Percentiles rank a stretch among this genome's conserved stretches.
phyloP scores from a whole-genome alignment of 2,888 invertebrate species.

The Sinhomidia bicolor region DNA sequence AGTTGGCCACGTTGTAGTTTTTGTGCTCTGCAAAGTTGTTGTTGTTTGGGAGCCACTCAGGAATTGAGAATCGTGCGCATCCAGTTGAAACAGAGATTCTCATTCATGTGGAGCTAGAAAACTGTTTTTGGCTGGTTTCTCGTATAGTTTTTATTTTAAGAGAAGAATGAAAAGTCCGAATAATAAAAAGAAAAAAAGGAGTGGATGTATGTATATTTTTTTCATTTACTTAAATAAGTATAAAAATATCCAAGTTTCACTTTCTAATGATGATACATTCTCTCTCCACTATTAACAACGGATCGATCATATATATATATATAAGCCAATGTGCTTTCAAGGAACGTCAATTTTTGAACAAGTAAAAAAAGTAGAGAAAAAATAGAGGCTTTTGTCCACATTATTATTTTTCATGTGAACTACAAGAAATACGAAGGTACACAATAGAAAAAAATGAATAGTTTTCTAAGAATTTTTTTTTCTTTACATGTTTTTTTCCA shows the following conservation, averaged over 20 bases:
- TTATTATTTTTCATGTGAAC: not conserved
- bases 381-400: not conserved
- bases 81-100: not conserved
- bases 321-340: too few species aligned
- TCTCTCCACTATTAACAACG: not conserved
- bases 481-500: not conserved
- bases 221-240: too few species aligned
- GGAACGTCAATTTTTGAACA: too few species aligned
- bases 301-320: too few species aligned
- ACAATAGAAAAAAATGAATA: not conserved
- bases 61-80: not conserved
- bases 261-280: not conserved
- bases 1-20: too few species aligned
- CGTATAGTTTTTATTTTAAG: too few species aligned
- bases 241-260: too few species aligned
- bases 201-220: not conserved
- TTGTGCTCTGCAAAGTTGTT: not conserved
- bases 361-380: not conserved
- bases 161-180: not conserved
- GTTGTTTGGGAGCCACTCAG: not conserved
- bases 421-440: too few species aligned
- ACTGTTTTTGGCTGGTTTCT: not conserved
- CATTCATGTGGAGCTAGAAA: not conserved
- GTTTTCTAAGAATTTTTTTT: not conserved
- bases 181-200: not conserved